These are phyloP conservation scores for Nannospalax galili DNA, from an alignment of 2,113 vertebrate species.

Conservation along the genomic window DNA sequence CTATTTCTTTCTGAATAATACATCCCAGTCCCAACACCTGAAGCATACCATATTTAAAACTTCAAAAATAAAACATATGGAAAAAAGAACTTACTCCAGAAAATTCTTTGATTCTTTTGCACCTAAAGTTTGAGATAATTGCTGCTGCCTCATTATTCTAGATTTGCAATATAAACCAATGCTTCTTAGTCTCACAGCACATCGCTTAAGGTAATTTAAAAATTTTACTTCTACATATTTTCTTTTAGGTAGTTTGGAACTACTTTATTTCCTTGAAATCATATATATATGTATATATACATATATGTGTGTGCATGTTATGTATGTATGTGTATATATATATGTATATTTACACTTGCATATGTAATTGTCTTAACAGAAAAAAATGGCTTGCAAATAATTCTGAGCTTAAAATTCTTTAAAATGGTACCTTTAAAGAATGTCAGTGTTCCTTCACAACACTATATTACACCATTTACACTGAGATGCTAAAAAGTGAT, in stretches of 20 bases:
- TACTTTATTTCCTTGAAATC: conserved; percentile 42
- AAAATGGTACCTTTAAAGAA: conserved; percentile 79
- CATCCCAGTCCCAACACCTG: neutral
- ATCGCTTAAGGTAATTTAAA: conserved; percentile 11
- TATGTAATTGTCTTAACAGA: conserved; percentile 1
- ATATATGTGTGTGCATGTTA: neutral
- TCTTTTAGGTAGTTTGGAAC: conserved; percentile 44
- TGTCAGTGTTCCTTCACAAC: conserved; percentile 83
- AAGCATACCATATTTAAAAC: conserved; percentile 18
- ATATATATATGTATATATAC: conserved; percentile 23
- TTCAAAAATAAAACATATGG: neutral
- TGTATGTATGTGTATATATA: neutral
- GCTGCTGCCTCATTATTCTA: neutral
- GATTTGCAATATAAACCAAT: conserved; percentile 25
- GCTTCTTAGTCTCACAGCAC: neutral
- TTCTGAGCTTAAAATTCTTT: conserved; percentile 69
- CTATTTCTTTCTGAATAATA: conserved; percentile 13
- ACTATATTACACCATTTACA: conserved; percentile 80
- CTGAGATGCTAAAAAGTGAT: too few species aligned
- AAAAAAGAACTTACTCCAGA: neutral
- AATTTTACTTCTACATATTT: neutral
- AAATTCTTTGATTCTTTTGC: neutral
- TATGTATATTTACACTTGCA: neutral
- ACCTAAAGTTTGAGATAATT: neutral
- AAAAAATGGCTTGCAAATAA: conserved; percentile 59